These are phyloP conservation scores for Cichlasoma orientale DNA, from an alignment of 2,797 vertebrate genomes.

Conservation along the genomic window DNA sequence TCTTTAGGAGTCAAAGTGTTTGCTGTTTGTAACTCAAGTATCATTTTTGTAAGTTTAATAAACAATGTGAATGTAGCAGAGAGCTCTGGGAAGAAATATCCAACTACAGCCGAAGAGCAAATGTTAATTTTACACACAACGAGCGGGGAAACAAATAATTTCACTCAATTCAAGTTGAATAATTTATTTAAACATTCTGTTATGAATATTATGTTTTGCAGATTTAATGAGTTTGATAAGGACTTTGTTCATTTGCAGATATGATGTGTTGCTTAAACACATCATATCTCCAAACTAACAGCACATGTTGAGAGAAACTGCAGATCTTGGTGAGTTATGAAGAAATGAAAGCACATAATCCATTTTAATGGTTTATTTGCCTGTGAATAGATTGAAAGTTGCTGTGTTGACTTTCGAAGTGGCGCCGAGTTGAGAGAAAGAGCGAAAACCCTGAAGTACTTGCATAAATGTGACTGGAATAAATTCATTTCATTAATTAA, in stretches of 20 bases:
- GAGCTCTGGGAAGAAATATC: neutral
- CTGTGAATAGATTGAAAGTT: too few relatives aligned
- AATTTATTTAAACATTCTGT: too few relatives aligned
- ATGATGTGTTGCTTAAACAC: neutral
- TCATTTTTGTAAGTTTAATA: too few relatives aligned
- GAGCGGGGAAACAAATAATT: too few relatives aligned
- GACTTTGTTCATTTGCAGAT: neutral
- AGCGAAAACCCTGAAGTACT: neutral
- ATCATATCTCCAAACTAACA: constrained; percentile 3
- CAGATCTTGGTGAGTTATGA: too few relatives aligned
- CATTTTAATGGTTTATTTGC: too few relatives aligned
- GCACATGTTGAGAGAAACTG: too few relatives aligned
- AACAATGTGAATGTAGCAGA: neutral
- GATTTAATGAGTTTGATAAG: constrained; percentile 24
- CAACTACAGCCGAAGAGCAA: constrained; percentile 8
- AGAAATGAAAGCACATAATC: too few relatives aligned
- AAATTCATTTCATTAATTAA: neutral
- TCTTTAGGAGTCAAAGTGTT: too few relatives aligned
- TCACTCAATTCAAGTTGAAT: too few relatives aligned
- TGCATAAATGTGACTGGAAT: neutral
- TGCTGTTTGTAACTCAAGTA: too few relatives aligned
- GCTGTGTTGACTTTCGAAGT: neutral
- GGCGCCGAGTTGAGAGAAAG: neutral
- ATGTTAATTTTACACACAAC: neutral
- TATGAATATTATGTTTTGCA: constrained; percentile 22